A percentile compares a stretch with the other conserved stretches of the same genome.
Conservation (phyloP, 2,888 invertebrate species). For the Tetragonisca angustula region DNA sequence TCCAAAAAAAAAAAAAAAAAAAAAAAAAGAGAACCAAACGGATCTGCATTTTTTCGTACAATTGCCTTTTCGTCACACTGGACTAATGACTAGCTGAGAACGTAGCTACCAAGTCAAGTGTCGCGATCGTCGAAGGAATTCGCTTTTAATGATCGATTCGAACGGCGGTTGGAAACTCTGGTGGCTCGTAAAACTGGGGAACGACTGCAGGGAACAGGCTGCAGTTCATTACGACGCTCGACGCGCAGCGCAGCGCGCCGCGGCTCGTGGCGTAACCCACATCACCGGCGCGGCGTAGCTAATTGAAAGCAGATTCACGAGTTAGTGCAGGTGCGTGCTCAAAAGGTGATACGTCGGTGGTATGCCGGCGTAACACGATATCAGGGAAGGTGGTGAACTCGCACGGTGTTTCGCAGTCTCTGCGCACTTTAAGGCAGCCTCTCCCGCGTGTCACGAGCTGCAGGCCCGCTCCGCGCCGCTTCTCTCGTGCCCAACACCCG, state of each 20-base stretch:
- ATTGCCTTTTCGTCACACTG: background rate
- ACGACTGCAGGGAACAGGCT: conserved; percentile 22
- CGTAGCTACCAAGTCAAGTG: background rate
- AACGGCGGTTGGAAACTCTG: conserved; percentile 20
- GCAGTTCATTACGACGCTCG: conserved; percentile 33
- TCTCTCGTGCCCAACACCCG: conserved; percentile 21
- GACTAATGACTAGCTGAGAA: background rate
- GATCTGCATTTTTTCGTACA: no score
- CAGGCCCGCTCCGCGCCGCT: background rate
- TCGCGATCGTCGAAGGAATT: background rate
- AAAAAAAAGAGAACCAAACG: no score
- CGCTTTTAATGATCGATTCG: conserved; percentile 23
- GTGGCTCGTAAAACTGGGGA: conserved; percentile 39
- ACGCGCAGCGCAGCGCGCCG: background rate
- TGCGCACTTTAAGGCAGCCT: conserved; percentile 48
- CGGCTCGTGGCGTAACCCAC: conserved; percentile 18
- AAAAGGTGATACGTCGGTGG: conserved; percentile 46
- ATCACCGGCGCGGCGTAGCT: conserved; percentile 42
- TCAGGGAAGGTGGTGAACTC: conserved; percentile 16
- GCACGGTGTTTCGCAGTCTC: conserved; percentile 33
- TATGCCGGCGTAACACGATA: conserved; percentile 40
- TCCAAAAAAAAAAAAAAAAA: no score
- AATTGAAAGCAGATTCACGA: conserved; percentile 61
- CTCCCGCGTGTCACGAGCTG: background rate
- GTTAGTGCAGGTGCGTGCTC: conserved; percentile 49